phyloP scores from a whole-genome alignment of 2,888 invertebrate genomes.

The Sabatieria punctata region DNA sequence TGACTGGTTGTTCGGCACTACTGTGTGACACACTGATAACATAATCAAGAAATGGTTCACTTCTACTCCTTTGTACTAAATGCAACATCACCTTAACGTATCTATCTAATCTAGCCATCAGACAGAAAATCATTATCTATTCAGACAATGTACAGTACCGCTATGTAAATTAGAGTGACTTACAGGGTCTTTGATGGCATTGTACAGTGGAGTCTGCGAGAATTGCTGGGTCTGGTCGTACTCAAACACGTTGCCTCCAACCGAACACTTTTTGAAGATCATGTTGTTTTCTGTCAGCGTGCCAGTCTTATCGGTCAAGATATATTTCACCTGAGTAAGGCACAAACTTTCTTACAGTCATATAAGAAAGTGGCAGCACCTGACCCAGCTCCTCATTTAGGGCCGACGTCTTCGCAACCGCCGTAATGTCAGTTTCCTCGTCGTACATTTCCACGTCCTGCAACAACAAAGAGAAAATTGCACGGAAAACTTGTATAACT shows the following conservation, averaged over 20 bases:
- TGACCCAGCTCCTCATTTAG: slow-evolving; percentile 92
- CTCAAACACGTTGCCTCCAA: slow-evolving; percentile 40
- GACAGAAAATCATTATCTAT: too few relatives aligned
- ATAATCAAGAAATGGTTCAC: slow-evolving; percentile 79
- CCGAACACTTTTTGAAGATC: slow-evolving; percentile 61
- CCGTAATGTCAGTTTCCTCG: slow-evolving; percentile 60
- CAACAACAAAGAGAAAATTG: too few relatives aligned
- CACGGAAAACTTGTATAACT: too few relatives aligned
- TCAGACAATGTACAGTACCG: too few relatives aligned
- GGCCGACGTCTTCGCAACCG: slow-evolving; percentile 90
- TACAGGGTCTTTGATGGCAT: too few relatives aligned
- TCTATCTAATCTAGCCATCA: too few relatives aligned
- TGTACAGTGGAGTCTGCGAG: too few relatives aligned
- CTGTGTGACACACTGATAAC: slow-evolving; percentile 95
- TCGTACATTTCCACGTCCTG: slow-evolving; percentile 97
- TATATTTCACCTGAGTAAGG: slow-evolving; percentile 82
- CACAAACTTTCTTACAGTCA: too few relatives aligned
- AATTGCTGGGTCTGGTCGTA: slow-evolving; percentile 20
- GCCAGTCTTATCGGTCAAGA: slow-evolving; percentile 96
- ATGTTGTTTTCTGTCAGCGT: slow-evolving; percentile 92
- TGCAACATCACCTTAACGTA: too few relatives aligned
- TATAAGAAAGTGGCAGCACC: slow-evolving; percentile 28
- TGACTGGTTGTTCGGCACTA: slow-evolving; percentile 54
- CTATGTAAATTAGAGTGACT: too few relatives aligned
- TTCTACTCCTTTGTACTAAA: too few relatives aligned